Base-by-base conservation (phyloP, 30 jellyfish, hydroid and myxozoan genomes). In the Hydractinia echinata region DNA sequence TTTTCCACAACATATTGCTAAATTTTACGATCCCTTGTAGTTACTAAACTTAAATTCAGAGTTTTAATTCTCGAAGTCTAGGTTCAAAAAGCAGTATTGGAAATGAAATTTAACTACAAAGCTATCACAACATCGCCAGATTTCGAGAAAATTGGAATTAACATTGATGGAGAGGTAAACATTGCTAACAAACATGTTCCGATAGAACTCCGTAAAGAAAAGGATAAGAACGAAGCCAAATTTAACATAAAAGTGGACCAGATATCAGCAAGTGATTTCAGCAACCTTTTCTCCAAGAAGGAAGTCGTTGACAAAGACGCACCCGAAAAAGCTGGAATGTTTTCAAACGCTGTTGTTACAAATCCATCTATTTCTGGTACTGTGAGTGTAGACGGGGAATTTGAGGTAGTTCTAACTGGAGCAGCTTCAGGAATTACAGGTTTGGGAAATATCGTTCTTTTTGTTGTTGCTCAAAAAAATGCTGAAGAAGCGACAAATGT, bases 401-500 rank as follows among this genome's bases (percentile, higher is more conserved):
- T 44, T 44, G 74, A 64, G 18, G 19, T 64, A 1, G 74, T 64
- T 64, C 39, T 64, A 13, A 2, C 19, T 7, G 74, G 74, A 16
- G 19, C 15, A 64, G 52, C 8, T 44, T 64, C n/a, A 64, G 69
- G 19, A 13, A 64, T 13, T 8, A 51, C 10, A 64, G 74, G 74
- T 64, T 64, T 64, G 7, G n/a, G n/a, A 13, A 51, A 64, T 44
- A 64, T 64, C 10, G 39, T 44, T 51, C 10, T 64, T n/a, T 64
- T 64, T 72, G 85, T 66, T 51, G 62, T 88, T 20, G 81, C 83
- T 52, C 92, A 82, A 67, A 88, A 88, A 56, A 81, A 88, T 5
- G 84, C 69, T 53, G 96, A 88, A 50, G 72, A 52, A 21, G 77
- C 53, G 19, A 83, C 72, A 4, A 79, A 78, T 7, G 83, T 73